Evolutionary conservation across 2,888 invertebrate species (phyloP), one percentile per base, ranked within the genome.

Genomic region (Podabrus alpinus): DNA sequence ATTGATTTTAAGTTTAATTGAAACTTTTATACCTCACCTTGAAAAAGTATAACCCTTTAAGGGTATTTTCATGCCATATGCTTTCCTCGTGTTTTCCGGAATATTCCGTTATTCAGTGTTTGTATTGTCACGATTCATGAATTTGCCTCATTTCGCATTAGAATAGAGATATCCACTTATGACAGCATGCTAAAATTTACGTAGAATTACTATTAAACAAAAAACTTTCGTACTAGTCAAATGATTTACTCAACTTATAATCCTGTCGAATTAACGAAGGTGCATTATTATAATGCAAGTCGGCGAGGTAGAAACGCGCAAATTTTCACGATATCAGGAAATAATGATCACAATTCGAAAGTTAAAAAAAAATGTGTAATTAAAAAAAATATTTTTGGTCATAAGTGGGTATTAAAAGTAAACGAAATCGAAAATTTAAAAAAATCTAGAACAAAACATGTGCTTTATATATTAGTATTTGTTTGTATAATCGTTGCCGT

Each of bases 371-470:
- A 84, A 71, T 80, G 82, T 11, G 79, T 86, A 29, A 86, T 87
- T 13, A 86, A 85, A 78, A 84, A 82, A 72, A 86, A 86, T 70
- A 80, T 87, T 59, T 87, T 87, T 76, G 86, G 87, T 3, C 85
- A 86, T 60, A 82, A 82, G 77, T 87, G 87, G 86, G 85, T 87
- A n/a, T 73, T 87, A 74, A 85, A 84, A 77, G 83, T 87, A 25
- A 87, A 87, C 79, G 86, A 87, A 74, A 78, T 68, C 13, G 78
- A 77, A 72, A 77, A 59, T 72, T 74, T 2, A 77, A 81, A 67
- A 79, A 80, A 71, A 79, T 74, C 21, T 24, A 78, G 17, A 77
- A 69, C 71, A 29, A 75, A 81, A 70, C 24, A 84, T 15, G 74
- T 83, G 16, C 77, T 83, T 24, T 86, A 84, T 75, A 72, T 85